phyloP scores from a whole-genome alignment of 2,113 vertebrate species.

The Typhlomys cinereus region DNA sequence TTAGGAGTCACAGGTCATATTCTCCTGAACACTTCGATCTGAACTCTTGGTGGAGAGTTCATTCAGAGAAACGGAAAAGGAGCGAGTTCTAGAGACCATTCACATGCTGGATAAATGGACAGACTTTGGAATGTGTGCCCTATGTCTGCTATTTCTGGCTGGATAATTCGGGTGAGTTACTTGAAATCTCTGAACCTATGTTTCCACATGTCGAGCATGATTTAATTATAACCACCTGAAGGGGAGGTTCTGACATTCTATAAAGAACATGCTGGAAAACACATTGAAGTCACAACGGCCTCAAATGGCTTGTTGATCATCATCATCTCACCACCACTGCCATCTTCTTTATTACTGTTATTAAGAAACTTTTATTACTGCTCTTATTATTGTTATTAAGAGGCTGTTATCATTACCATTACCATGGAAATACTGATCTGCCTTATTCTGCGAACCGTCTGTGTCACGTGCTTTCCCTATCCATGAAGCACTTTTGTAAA shows the following conservation, averaged over 20 bases:
- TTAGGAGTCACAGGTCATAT: background rate
- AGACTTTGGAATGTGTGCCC: background rate
- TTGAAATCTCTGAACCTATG: background rate
- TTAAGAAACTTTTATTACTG: background rate
- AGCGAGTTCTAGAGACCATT: background rate
- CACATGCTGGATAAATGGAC: background rate
- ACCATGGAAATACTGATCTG: background rate
- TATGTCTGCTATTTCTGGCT: background rate
- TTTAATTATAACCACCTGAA: background rate
- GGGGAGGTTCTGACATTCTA: background rate
- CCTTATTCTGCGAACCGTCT: background rate
- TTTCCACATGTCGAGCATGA: background rate
- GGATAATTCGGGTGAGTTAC: background rate
- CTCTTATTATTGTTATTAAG: background rate
- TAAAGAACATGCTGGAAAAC: background rate
- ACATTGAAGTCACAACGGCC: fast-evolving
- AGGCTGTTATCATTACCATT: too few species aligned
- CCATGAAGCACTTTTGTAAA: background rate
- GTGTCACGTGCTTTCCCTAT: background rate
- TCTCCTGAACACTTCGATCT: background rate
- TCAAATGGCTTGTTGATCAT: background rate
- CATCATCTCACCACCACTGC: background rate
- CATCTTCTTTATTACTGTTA: background rate
- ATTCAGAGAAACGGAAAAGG: background rate
- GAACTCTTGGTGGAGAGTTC: background rate